Conservation (phyloP, 2,888 invertebrate genomes). For the Leptopterna dolabrata region DNA sequence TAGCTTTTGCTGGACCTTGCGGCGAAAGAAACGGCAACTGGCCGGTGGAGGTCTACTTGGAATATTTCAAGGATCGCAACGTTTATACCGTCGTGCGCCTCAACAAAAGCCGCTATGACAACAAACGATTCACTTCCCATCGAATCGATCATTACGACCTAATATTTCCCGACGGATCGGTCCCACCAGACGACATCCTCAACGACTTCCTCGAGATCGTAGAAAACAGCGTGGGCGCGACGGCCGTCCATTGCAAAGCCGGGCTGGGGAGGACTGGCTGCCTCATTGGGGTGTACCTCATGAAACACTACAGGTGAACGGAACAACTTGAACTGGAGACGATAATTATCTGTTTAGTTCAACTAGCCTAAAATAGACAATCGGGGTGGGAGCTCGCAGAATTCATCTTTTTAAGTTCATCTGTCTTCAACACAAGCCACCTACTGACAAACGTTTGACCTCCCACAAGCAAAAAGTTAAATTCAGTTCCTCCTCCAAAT, state of each 20-base stretch:
- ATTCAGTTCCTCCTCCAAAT: too few species aligned
- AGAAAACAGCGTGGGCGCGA: conserved; percentile 89
- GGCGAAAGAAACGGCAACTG: conserved; percentile 72
- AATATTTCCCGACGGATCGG: conserved; percentile 96
- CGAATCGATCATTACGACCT: conserved; percentile 95
- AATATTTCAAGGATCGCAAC: conserved; percentile 86
- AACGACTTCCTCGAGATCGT: conserved; percentile 87
- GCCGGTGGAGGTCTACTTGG: conserved; percentile 92
- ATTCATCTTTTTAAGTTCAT: too few species aligned
- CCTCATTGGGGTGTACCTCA: conserved; percentile 87
- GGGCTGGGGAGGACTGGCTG: conserved; percentile 92
- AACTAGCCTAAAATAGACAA: too few species aligned
- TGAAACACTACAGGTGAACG: conserved; percentile 77
- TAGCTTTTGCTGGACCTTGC: conserved; percentile 98
- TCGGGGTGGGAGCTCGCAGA: too few species aligned
- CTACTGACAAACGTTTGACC: too few species aligned
- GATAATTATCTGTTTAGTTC: too few species aligned
- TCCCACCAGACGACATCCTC: conserved; percentile 90
- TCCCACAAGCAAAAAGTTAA: too few species aligned
- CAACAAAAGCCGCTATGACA: conserved; percentile 86
- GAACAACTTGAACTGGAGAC: background rate
- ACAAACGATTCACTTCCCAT: conserved; percentile 78
- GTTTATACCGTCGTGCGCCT: conserved; percentile 88
- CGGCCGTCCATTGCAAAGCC: conserved; percentile 98
- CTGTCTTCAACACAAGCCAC: too few species aligned